phyloP scores from a whole-genome alignment of 2,888 invertebrate genomes.

The Lasioglossum oenotherae region DNA sequence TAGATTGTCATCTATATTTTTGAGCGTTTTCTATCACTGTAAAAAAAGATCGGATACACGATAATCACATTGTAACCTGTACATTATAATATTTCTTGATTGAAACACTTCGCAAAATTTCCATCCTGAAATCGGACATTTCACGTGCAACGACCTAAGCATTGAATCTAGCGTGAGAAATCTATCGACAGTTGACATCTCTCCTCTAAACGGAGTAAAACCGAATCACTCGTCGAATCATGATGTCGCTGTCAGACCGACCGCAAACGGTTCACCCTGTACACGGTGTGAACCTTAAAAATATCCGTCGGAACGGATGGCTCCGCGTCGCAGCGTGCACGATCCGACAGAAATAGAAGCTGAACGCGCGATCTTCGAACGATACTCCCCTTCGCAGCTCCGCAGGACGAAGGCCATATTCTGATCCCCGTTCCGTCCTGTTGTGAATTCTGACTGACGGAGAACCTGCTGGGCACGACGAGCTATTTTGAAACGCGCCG shows the following conservation, averaged over 20 bases:
- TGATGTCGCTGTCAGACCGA: not conserved
- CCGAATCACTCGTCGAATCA: not conserved
- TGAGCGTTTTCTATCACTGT: no score
- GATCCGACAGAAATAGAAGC: constrained; percentile 65
- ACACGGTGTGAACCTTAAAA: constrained; percentile 59
- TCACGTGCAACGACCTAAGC: no score
- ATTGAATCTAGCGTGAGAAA: not conserved
- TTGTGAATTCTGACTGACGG: constrained; percentile 6
- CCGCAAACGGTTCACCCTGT: not conserved
- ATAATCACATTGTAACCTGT: no score
- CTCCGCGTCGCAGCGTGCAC: constrained; percentile 25
- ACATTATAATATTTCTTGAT: no score
- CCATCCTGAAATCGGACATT: no score
- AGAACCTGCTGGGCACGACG: not conserved
- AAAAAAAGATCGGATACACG: no score
- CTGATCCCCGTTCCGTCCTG: not conserved
- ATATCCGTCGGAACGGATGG: constrained; percentile 65
- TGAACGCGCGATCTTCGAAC: constrained; percentile 43
- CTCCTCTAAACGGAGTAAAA: not conserved
- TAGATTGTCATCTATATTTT: no score
- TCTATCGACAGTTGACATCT: not conserved
- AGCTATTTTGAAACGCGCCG: constrained; percentile 37
- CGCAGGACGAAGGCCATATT: constrained; percentile 49
- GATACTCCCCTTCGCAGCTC: constrained; percentile 31
- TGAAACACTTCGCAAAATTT: no score